Percentiles rank a stretch among this genome's conserved stretches.
Evolutionary conservation across 1,140 invertebrate genomes (phyloP).

Genomic region (Steinernema khuongi): DNA sequence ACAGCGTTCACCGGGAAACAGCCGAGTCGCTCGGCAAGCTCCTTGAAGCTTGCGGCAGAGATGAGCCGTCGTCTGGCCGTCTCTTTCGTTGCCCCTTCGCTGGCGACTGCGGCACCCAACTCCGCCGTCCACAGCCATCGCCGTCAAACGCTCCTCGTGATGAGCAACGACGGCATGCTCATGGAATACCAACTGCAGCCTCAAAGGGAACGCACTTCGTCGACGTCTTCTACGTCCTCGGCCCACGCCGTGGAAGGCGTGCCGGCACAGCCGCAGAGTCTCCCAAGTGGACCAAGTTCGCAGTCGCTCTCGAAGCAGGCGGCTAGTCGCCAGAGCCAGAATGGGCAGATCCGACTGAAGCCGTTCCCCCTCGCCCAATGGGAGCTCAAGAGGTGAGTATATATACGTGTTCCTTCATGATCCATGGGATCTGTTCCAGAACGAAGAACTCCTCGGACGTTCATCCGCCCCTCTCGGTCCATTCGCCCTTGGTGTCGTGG

Average conservation of each 20-base stretch:
- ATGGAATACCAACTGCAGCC: constrained; percentile 28
- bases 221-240: background rate
- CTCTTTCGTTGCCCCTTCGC: constrained; percentile 8
- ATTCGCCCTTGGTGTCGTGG: constrained; percentile 6
- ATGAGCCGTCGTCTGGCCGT: constrained; percentile 8
- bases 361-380: constrained; percentile 5
- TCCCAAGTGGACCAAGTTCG: constrained; percentile 19
- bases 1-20: constrained; percentile 15
- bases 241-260: constrained; percentile 13
- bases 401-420: background rate
- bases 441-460: background rate
- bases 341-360: background rate
- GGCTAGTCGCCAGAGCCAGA: constrained; percentile 12
- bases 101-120: background rate
- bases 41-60: constrained; percentile 11
- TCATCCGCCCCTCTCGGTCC: constrained; percentile 19
- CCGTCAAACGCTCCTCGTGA: constrained; percentile 24
- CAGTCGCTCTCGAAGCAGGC: constrained; percentile 18
- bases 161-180: constrained; percentile 26
- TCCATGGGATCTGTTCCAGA: background rate
- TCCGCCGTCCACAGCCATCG: constrained; percentile 14
- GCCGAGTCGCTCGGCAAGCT: constrained; percentile 3
- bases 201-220: background rate
- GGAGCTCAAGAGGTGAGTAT: background rate
- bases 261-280: background rate